Evolutionary conservation across 2,888 invertebrate species (phyloP), one percentile per base, ranked within the genome.

Genomic region (Scaptomyza polygonia): DNA sequence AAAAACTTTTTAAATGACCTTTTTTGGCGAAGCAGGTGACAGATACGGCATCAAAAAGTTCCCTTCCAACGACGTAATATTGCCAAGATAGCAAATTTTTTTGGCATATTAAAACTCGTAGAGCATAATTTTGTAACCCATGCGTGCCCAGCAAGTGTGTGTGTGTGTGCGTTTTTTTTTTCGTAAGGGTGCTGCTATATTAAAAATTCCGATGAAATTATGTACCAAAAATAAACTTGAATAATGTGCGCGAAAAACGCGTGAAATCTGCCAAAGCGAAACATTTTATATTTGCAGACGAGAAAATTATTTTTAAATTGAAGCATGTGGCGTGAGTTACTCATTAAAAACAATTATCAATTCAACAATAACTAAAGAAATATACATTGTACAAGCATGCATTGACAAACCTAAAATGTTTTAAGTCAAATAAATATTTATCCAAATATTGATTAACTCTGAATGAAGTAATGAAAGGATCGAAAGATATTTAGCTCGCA

Each of bases 41-140:
- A 72, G 40, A 53, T 48, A 39, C 53, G 36, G n/a, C 67, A 49
- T 21, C 42, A 25, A 36, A 68, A 67, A 53, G 55, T 55, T 53
- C 12, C 32, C 18, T 52, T 7, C 21, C 42, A 16, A 8, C 45
- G 29, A 6, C 9, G 32, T 14, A 21, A 25, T 40, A 49, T 30
- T 58, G 43, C 40, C 42, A 69, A 53, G 61, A 30, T 32, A 5
- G 42, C n/a, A 36, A 71, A 82, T 52, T 74, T 74, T 74, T 79
- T 73, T 71, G 66, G 58, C 66, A 70, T 70, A 68, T 77, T 65
- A 70, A 79, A 79, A 73, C 77, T 72, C 72, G 64, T 66, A 79
- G 68, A 56, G 59, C 54, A 62, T 72, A 57, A 72, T 64, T 25
- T 56, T 64, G 30, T 49, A 53, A 48, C 14, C 21, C n/a, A 36